Evolutionary conservation across 2,888 invertebrate species (phyloP).

Genomic region (Eristalinus aeneus): DNA sequence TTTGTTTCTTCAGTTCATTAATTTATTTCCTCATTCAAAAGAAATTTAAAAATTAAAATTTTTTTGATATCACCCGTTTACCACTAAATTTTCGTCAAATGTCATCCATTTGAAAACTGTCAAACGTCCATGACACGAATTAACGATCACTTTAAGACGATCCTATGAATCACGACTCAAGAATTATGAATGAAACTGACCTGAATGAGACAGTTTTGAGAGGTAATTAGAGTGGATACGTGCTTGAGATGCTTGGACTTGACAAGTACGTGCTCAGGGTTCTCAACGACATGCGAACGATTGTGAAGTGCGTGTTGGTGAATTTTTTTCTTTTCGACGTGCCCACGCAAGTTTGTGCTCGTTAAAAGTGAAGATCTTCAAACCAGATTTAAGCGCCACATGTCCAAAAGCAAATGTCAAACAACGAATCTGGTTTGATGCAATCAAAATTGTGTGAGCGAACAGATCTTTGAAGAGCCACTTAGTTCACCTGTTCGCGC

Average conservation of each 20-base stretch:
- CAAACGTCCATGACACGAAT: neutral
- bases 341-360: neutral
- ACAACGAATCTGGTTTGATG: neutral
- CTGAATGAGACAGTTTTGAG: neutral
- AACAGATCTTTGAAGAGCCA: no score
- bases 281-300: neutral
- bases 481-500: no score
- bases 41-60: no score
- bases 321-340: neutral
- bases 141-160: neutral
- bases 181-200: neutral
- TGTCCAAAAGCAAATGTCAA: neutral
- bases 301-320: neutral
- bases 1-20: no score
- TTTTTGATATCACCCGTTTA: no score
- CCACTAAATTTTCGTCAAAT: no score
- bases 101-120: neutral
- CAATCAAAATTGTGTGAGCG: no score
- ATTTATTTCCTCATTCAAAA: no score
- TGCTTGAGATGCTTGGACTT: neutral
- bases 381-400: neutral
- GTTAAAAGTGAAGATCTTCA: neutral
- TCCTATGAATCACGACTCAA: neutral
- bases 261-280: neutral
- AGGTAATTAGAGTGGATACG: neutral